Base-by-base conservation (phyloP, 92 coral and sea anemone species). In the Palythoa grandiflora region DNA sequence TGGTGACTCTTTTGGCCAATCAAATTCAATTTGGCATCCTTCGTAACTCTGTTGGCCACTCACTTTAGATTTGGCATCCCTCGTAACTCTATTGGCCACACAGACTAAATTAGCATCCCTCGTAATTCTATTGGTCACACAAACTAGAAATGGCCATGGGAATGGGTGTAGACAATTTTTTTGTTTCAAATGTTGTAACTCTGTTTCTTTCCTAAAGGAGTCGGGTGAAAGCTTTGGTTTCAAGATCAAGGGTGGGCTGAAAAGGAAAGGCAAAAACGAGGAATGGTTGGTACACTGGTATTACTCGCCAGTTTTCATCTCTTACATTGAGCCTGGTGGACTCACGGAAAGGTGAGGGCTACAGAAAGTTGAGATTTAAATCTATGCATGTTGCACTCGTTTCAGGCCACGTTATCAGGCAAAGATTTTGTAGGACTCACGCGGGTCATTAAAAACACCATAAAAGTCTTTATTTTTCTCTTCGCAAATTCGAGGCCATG, bases 231-330 rank as follows among this genome's bases (percentile, higher is more conserved):
- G 91, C 28, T 97, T 97, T 91, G 99, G 99, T 12, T 97, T 97
- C 85, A 92, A 87, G 48, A 90, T 97, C 83, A 97, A 94, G 80
- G 99, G 99, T 11, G 99, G 99, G 35, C 93, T 95, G 81, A 97
- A 91, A 84, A 90, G 89, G 71, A 93, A 89, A 50, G 86, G 92
- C 39, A 92, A 91, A 87, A 95, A 90, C 79, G 90, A 92, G 16
- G 91, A 97, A n/a, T 97, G 92, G 92, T 76, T 97, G 74, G 93
- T 86, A 17, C 91, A 87, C 57, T 88, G 91, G 90, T 94, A 95
- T 80, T 95, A 85, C 72, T 87, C 95, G 2, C 99, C 99, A 28
- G 89, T 96, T 6, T 97, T 97, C 50, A 88, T 97, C 38, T 91
- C 98, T 0, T 90, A 93, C 76, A 90, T 95, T 51, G 90, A 84